Percentiles rank a stretch among this genome's conserved stretches.
Conservation (phyloP, 1,140 invertebrate genomes). For the Bursaphelenchus mucronatus region DNA sequence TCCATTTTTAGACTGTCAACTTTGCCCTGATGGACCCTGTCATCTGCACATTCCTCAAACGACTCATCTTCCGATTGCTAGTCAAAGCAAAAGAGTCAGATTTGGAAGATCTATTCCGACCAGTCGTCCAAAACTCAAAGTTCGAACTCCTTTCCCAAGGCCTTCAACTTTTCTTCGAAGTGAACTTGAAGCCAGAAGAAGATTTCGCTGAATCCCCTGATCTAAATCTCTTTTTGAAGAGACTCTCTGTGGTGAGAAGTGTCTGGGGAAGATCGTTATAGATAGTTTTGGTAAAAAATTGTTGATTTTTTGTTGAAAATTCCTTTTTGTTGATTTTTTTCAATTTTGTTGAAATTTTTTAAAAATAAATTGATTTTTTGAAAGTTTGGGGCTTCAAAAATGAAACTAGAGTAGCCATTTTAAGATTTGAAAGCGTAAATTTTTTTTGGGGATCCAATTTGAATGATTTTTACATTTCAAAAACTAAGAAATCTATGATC, state of each 20-base stretch:
- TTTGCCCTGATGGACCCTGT: slow-evolving; percentile 38
- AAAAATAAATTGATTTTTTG: too few species aligned
- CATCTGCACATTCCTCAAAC: slow-evolving; percentile 23
- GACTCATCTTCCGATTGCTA: slow-evolving; percentile 24
- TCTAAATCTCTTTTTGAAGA: slow-evolving; percentile 26
- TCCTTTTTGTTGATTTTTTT: background rate
- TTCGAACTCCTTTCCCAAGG: slow-evolving; percentile 30
- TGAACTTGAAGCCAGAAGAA: slow-evolving; percentile 7
- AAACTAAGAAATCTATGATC: too few species aligned
- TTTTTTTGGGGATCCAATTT: too few species aligned
- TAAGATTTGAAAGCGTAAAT: too few species aligned
- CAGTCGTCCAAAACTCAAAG: slow-evolving; percentile 16
- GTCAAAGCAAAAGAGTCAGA: slow-evolving; percentile 24
- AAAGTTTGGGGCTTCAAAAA: too few species aligned
- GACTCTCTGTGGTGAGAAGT: slow-evolving; percentile 17
- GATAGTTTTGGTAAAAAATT: background rate
- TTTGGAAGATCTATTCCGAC: slow-evolving; percentile 30
- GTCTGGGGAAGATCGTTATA: slow-evolving; percentile 12
- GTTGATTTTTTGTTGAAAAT: background rate
- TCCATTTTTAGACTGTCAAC: slow-evolving; percentile 27
- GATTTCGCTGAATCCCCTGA: slow-evolving; percentile 2
- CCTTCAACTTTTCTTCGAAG: slow-evolving; percentile 58
- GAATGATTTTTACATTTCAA: too few species aligned
- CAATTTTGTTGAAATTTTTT: too few species aligned
- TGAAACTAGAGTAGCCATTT: too few species aligned